Evolutionary conservation across 2,113 vertebrate species (phyloP).

Genomic region (Phoenicopterus ruber): DNA sequence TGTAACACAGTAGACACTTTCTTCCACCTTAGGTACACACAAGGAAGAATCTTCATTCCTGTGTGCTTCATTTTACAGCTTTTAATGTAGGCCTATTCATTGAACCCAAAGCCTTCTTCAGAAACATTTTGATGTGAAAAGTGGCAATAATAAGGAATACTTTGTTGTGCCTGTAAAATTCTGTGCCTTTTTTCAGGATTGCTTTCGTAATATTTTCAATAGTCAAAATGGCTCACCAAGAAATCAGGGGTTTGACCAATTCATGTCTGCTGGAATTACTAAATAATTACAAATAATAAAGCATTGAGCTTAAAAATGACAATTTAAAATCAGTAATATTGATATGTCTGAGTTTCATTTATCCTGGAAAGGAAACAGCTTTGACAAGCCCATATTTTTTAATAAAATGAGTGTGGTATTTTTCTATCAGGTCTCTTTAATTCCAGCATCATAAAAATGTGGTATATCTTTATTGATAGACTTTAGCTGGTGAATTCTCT

Average conservation of each 20-base stretch:
- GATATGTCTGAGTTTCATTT: constrained; percentile 26
- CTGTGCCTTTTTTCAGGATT: background rate
- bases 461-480: constrained; percentile 61
- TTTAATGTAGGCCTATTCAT: background rate
- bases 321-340: constrained; percentile 42
- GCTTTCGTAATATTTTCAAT: background rate
- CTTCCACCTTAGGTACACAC: background rate
- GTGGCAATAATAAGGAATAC: background rate
- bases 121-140: background rate
- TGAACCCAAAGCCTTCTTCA: background rate
- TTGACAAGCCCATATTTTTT: constrained; percentile 40
- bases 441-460: constrained; percentile 48
- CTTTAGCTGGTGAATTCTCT: constrained; percentile 31
- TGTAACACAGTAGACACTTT: background rate
- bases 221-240: background rate
- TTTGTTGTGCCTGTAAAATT: background rate
- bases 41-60: background rate
- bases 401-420: constrained; percentile 28
- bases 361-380: constrained; percentile 46
- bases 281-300: constrained; percentile 58
- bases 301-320: constrained; percentile 3
- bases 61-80: background rate
- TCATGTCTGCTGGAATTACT: constrained; percentile 4
- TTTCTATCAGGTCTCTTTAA: constrained; percentile 52
- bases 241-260: background rate